Percentiles rank a stretch among this genome's conserved stretches.
phyloP scores from a whole-genome alignment of 1,140 invertebrate genomes.

The Drosophila prosaltans region DNA sequence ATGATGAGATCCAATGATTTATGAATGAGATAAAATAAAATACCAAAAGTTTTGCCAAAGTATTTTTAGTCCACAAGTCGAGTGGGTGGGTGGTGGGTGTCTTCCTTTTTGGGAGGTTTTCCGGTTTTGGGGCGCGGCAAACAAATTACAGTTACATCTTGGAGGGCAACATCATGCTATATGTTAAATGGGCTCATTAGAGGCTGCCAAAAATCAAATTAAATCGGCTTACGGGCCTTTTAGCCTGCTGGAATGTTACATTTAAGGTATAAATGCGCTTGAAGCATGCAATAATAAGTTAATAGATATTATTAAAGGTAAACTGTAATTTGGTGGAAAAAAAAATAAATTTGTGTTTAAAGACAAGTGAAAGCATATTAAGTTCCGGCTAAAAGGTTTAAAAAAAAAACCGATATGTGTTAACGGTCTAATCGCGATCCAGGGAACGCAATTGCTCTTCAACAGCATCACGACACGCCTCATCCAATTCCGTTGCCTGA shows the following conservation, averaged over 20 bases:
- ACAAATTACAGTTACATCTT: slow-evolving; percentile 57
- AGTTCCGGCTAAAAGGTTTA: background rate
- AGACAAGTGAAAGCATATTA: background rate
- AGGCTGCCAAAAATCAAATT: slow-evolving; percentile 55
- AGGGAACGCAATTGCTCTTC: slow-evolving; percentile 47
- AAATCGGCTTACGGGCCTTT: slow-evolving; percentile 36
- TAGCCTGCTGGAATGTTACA: slow-evolving; percentile 11
- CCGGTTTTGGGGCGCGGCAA: slow-evolving; percentile 9
- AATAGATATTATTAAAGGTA: background rate
- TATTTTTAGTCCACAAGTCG: slow-evolving; percentile 48
- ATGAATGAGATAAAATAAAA: slow-evolving; percentile 71
- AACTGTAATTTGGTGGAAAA: background rate
- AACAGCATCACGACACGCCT: slow-evolving; percentile 32
- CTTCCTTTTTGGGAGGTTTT: background rate
- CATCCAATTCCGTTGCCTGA: slow-evolving; percentile 57
- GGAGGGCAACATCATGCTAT: slow-evolving; percentile 45
- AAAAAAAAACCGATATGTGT: background rate
- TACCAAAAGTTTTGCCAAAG: slow-evolving; percentile 65
- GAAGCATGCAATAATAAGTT: slow-evolving; percentile 1
- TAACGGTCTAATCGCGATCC: slow-evolving; percentile 33
- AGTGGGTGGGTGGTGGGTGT: background rate
- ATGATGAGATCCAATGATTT: slow-evolving; percentile 60
- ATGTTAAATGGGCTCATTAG: slow-evolving; percentile 71
- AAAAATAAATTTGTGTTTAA: background rate
- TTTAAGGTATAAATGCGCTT: background rate